A percentile compares a stretch with the other conserved stretches of the same genome.
Evolutionary conservation across 2,888 invertebrate species (phyloP).

Genomic region (Drosophila testacea): DNA sequence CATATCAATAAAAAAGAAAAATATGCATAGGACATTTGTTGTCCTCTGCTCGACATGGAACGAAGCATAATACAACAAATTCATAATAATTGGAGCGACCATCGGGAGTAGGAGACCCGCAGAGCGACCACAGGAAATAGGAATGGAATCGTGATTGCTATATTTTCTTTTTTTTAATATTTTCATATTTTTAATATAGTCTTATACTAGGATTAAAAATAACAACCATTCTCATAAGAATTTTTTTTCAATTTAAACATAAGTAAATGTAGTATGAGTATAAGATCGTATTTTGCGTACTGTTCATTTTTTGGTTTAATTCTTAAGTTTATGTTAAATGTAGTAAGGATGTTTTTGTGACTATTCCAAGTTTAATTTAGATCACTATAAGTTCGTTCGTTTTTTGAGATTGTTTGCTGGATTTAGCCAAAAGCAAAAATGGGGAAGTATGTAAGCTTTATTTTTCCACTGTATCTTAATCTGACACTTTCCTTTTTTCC

Average conservation of each 20-base stretch:
- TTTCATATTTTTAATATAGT: background rate
- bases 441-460: too few species aligned
- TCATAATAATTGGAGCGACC: conserved; percentile 56
- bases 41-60: conserved; percentile 14
- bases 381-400: too few species aligned
- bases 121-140: conserved; percentile 35
- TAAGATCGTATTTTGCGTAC: too few species aligned
- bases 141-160: conserved; percentile 39
- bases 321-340: too few species aligned
- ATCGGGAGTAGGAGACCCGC: conserved; percentile 24
- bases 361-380: too few species aligned
- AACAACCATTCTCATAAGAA: background rate
- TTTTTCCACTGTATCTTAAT: background rate
- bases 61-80: conserved; percentile 41
- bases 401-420: too few species aligned
- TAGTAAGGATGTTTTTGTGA: too few species aligned
- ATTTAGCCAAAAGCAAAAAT: too few species aligned
- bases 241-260: too few species aligned
- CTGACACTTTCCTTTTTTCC: background rate
- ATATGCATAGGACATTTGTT: conserved; percentile 37
- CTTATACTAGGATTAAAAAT: background rate
- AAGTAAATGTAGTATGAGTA: too few species aligned
- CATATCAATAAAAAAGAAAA: conserved; percentile 64
- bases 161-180: conserved; percentile 1
- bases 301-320: too few species aligned